Percentiles rank a stretch among this genome's conserved stretches.
phyloP scores from a whole-genome alignment of 1,140 invertebrate genomes.

The Zaprionus tsacasi region DNA sequence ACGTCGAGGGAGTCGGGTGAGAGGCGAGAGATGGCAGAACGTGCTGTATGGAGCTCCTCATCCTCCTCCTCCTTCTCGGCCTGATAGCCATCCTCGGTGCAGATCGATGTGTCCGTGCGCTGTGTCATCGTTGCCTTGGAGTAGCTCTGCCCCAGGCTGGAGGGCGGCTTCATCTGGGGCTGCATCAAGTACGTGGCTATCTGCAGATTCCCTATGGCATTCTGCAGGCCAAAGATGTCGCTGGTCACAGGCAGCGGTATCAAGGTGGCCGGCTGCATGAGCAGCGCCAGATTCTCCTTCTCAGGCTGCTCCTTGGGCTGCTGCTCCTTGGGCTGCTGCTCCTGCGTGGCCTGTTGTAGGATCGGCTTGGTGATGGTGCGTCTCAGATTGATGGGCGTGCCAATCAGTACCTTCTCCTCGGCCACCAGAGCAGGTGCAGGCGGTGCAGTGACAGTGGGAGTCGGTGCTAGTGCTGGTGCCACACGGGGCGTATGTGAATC shows the following conservation, averaged over 20 bases:
- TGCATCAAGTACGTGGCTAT: slow-evolving; percentile 79
- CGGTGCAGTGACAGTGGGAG: neutral
- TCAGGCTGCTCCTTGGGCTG: slow-evolving; percentile 26
- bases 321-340: slow-evolving; percentile 1
- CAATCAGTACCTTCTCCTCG: slow-evolving; percentile 79
- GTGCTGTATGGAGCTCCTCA: slow-evolving; percentile 25
- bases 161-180: slow-evolving; percentile 50
- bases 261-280: slow-evolving; percentile 84
- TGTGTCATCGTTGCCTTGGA: slow-evolving; percentile 73
- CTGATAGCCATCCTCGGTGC: slow-evolving; percentile 75
- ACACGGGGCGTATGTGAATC: slow-evolving; percentile 40
- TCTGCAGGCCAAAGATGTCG: slow-evolving; percentile 79
- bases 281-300: slow-evolving; percentile 78
- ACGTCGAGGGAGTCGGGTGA: slow-evolving; percentile 69
- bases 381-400: slow-evolving; percentile 79
- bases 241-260: slow-evolving; percentile 80
- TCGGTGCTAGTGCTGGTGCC: slow-evolving; percentile 1
- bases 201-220: slow-evolving; percentile 79
- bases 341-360: slow-evolving; percentile 20
- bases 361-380: slow-evolving; percentile 76
- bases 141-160: slow-evolving; percentile 40
- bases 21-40: slow-evolving; percentile 47
- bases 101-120: slow-evolving; percentile 71
- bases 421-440: slow-evolving; percentile 28
- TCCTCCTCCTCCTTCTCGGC: slow-evolving; percentile 70